Percentiles rank a stretch among this genome's conserved stretches.
Evolutionary conservation across 2,113 vertebrate genomes (phyloP).

Genomic region (Opisthocomus hoazin): DNA sequence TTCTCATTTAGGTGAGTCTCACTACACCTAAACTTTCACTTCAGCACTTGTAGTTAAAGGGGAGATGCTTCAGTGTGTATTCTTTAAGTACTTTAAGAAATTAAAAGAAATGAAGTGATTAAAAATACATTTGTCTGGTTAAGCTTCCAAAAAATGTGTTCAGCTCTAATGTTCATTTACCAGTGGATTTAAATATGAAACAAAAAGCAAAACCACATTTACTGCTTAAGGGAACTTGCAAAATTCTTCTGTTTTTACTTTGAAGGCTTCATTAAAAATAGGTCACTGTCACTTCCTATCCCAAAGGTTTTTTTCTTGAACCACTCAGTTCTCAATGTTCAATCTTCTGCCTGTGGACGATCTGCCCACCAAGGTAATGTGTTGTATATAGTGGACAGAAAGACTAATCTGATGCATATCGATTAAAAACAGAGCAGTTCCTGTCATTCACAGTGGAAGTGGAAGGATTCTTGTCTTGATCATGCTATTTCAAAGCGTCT

Average conservation of each 20-base stretch:
- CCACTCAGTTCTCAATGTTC: neutral
- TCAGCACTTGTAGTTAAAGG: neutral
- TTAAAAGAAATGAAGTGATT: neutral
- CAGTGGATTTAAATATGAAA: neutral
- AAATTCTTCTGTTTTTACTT: neutral
- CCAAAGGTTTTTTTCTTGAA: neutral
- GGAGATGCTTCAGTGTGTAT: neutral
- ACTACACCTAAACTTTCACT: neutral
- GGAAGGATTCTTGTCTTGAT: neutral
- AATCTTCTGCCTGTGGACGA: neutral
- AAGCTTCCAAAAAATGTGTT: neutral
- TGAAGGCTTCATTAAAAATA: neutral
- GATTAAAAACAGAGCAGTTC: neutral
- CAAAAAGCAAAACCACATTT: neutral
- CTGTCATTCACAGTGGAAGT: neutral
- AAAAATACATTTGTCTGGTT: neutral
- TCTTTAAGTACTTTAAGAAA: neutral
- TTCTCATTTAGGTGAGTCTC: neutral
- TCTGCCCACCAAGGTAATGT: neutral
- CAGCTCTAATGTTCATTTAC: neutral
- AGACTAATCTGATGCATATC: neutral
- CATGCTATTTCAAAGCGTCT: neutral
- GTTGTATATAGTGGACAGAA: neutral
- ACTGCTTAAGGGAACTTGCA: neutral
- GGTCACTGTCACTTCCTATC: neutral